A percentile compares a stretch with the other conserved stretches of the same genome.
phyloP scores from a whole-genome alignment of 2,888 invertebrate species.

The Campoletis raptor region DNA sequence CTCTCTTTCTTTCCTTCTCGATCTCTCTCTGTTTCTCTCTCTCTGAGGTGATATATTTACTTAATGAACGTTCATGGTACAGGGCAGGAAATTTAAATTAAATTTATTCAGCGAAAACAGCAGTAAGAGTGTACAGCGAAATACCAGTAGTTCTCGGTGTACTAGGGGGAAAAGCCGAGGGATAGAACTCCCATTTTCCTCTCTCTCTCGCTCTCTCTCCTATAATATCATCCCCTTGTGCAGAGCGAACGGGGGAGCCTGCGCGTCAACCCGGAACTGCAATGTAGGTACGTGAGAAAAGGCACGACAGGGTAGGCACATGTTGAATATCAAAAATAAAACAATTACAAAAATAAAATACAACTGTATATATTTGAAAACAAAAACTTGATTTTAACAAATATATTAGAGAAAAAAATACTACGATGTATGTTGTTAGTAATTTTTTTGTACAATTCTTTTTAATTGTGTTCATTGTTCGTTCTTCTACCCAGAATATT shows the following conservation, averaged over 20 bases:
- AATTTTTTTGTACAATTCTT: background rate
- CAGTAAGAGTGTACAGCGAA: slow-evolving; percentile 58
- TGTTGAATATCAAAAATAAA: slow-evolving; percentile 30
- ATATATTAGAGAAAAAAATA: background rate
- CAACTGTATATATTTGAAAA: background rate
- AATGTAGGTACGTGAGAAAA: slow-evolving; percentile 47
- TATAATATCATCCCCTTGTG: background rate
- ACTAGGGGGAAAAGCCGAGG: slow-evolving; percentile 58
- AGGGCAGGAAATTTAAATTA: slow-evolving; percentile 79
- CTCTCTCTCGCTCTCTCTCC: background rate
- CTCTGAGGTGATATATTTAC: slow-evolving; percentile 77
- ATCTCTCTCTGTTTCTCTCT: slow-evolving; percentile 27
- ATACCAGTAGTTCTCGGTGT: slow-evolving; percentile 49
- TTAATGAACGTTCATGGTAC: slow-evolving; percentile 78
- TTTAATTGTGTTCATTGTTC: background rate
- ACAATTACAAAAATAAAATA: slow-evolving; percentile 9
- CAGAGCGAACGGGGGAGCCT: slow-evolving; percentile 12
- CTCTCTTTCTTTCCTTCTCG: slow-evolving; percentile 18
- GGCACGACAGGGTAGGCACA: slow-evolving; percentile 47
- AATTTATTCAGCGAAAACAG: slow-evolving; percentile 80
- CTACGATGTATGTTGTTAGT: background rate
- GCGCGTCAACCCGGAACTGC: slow-evolving; percentile 43
- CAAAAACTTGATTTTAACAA: background rate
- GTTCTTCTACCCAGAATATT: background rate
- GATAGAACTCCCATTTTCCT: slow-evolving; percentile 23